Conservation (phyloP, 1,140 invertebrate species). For the Tribolium madens region DNA sequence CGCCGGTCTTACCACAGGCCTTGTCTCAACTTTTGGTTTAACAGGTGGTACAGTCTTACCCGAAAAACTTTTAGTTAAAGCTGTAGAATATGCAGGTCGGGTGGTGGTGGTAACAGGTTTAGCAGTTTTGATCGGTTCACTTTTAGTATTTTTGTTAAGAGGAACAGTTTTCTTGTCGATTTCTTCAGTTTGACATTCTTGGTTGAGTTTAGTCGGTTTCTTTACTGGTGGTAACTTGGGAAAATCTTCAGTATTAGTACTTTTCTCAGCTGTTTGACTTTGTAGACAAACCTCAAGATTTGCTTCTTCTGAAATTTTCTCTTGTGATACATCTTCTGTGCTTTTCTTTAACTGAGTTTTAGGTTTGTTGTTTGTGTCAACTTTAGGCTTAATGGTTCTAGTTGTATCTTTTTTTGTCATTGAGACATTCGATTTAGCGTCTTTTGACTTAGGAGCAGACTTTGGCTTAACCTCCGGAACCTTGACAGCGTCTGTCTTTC, state of each 20-base stretch:
- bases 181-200: conserved; percentile 55
- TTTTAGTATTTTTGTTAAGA: conserved; percentile 48
- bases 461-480: conserved; percentile 45
- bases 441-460: conserved; percentile 3
- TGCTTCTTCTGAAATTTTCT: conserved; percentile 61
- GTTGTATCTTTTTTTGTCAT: background rate
- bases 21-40: conserved; percentile 66
- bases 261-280: conserved; percentile 63
- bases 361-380: conserved; percentile 1
- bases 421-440: background rate
- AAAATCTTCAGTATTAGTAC: conserved; percentile 69
- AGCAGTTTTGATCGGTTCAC: conserved; percentile 49
- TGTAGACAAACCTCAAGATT: no score
- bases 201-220: conserved; percentile 63
- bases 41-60: conserved; percentile 63
- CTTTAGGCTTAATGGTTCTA: conserved; percentile 1
- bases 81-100: conserved; percentile 67
- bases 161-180: conserved; percentile 50
- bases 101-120: conserved; percentile 47
- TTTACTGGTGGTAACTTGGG: conserved; percentile 65
- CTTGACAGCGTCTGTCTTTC: conserved; percentile 35
- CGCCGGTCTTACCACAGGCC: conserved; percentile 50
- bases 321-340: conserved; percentile 40
- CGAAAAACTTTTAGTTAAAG: conserved; percentile 64
- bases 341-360: conserved; percentile 41